These are phyloP conservation scores for Megathymus violae DNA, from an alignment of 1,140 invertebrate species.

Conservation along the genomic window DNA sequence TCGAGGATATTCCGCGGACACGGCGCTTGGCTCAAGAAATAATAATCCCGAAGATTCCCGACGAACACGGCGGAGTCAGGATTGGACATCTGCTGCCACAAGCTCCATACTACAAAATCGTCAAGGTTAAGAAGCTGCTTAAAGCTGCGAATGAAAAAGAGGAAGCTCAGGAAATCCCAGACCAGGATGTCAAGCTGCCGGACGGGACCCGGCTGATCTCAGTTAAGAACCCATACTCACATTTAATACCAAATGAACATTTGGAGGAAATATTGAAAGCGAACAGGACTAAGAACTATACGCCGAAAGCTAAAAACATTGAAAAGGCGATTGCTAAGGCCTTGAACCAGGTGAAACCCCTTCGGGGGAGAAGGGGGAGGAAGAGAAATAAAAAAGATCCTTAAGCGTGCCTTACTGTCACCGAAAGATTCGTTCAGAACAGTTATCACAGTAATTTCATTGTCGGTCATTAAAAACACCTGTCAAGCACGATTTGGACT, in stretches of 20 bases:
- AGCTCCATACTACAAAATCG: constrained; percentile 69
- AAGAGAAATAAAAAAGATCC: constrained; percentile 16
- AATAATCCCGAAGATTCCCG: constrained; percentile 50
- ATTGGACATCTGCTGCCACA: constrained; percentile 61
- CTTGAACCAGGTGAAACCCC: constrained; percentile 18
- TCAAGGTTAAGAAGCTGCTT: constrained; percentile 54
- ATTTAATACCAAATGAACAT: constrained; percentile 57
- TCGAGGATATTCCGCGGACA: constrained; percentile 36
- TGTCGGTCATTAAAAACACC: no score
- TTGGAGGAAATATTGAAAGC: constrained; percentile 46
- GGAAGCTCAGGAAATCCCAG: constrained; percentile 2
- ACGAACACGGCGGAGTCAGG: constrained; percentile 45
- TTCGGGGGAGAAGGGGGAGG: constrained; percentile 7
- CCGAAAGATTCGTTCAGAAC: no score
- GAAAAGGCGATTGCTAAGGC: constrained; percentile 38
- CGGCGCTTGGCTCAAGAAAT: constrained; percentile 43
- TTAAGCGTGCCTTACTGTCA: no score
- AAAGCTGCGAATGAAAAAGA: constrained; percentile 18
- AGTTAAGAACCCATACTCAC: constrained; percentile 62
- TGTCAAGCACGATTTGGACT: no score
- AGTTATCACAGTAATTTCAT: no score
- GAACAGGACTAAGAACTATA: constrained; percentile 53
- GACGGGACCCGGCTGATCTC: constrained; percentile 63
- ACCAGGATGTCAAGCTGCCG: constrained; percentile 47
- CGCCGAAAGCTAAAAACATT: constrained; percentile 43